Evolutionary conservation across 2,113 vertebrate species (phyloP).

Genomic region (Asarcornis scutulata): DNA sequence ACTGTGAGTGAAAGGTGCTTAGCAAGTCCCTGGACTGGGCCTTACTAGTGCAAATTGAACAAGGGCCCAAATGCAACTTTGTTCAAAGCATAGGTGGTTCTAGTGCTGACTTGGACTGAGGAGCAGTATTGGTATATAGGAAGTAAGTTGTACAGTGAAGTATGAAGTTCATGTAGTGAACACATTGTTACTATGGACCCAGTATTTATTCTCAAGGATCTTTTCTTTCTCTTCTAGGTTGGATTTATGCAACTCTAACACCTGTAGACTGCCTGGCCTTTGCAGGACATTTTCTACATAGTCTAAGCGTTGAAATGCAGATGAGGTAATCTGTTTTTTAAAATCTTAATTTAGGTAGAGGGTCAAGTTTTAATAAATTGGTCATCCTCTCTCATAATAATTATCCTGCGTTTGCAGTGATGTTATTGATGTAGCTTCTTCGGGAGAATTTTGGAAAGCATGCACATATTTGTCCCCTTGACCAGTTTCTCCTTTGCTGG

Average conservation of each 20-base stretch:
- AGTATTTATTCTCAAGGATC: background rate
- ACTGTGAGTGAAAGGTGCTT: background rate
- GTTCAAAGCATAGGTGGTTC: background rate
- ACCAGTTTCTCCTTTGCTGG: accelerated
- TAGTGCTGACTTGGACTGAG: background rate
- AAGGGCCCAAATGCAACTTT: background rate
- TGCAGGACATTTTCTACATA: constrained; percentile 95
- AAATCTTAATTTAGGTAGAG: background rate
- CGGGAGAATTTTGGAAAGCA: background rate
- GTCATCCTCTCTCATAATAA: background rate
- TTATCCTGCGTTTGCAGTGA: background rate
- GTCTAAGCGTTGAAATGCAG: constrained; percentile 97
- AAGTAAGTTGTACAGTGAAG: background rate
- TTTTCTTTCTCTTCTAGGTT: constrained; percentile 78
- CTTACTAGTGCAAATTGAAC: background rate
- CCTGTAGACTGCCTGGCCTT: constrained; percentile 97
- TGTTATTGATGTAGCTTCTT: background rate
- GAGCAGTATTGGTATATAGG: background rate
- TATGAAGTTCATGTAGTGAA: background rate
- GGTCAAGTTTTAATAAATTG: background rate
- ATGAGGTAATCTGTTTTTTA: constrained; percentile 84
- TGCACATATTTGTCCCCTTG: background rate
- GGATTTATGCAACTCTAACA: constrained; percentile 97
- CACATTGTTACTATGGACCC: background rate
- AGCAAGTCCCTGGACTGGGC: background rate